Evolutionary conservation across 2,113 vertebrate species (phyloP).

Genomic region (Nesogale talazaci): DNA sequence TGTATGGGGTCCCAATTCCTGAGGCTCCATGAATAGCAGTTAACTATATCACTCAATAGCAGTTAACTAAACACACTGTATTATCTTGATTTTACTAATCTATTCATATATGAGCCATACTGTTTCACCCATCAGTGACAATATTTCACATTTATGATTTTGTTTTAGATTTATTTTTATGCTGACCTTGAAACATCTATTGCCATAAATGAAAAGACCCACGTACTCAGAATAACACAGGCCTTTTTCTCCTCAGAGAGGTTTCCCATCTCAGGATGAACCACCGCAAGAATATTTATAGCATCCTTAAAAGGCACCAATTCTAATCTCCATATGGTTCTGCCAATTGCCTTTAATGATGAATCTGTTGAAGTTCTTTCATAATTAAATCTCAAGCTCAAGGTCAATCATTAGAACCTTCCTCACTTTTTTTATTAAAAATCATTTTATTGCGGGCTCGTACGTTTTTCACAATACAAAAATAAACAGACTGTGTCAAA

Average conservation of each 20-base stretch:
- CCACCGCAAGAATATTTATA: not conserved
- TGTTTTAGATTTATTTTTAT: not conserved
- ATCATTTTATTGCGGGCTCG: too few species aligned
- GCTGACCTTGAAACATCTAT: not conserved
- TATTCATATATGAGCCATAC: not conserved
- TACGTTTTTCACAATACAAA: too few species aligned
- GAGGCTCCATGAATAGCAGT: not conserved
- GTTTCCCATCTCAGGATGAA: not conserved
- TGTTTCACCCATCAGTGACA: not conserved
- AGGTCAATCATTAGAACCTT: not conserved
- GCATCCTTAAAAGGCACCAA: not conserved
- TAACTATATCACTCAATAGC: not conserved
- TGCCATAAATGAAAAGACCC: not conserved
- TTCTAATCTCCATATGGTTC: not conserved
- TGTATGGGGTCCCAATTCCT: not conserved
- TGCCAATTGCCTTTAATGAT: not conserved
- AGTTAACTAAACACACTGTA: not conserved
- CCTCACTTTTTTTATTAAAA: not conserved
- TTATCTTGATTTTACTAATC: not conserved
- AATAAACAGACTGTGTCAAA: too few species aligned
- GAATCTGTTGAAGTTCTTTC: not conserved
- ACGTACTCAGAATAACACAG: not conserved
- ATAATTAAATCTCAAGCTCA: slow-evolving; percentile 28
- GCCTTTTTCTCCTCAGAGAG: not conserved
- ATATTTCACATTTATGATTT: not conserved